Evolutionary conservation across 2,113 vertebrate genomes (phyloP).

Genomic region (Silurus glanis): DNA sequence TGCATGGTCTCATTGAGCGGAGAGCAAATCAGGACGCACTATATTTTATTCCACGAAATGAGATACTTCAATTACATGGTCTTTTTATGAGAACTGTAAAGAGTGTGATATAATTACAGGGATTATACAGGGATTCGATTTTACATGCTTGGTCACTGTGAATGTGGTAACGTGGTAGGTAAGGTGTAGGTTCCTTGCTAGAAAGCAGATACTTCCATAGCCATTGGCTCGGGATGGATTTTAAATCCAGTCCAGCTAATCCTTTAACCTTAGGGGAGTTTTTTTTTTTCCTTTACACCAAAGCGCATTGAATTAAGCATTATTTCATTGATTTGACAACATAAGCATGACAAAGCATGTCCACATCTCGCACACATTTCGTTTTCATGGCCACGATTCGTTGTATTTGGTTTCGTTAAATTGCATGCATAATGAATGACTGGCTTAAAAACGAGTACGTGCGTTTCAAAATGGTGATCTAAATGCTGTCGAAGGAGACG

Average conservation of each 20-base stretch:
- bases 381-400: not conserved
- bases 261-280: not conserved
- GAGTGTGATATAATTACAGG: slow-evolving; percentile 6
- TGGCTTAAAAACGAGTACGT: not conserved
- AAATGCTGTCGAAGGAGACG: not conserved
- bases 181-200: not conserved
- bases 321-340: not conserved
- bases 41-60: not conserved
- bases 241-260: not conserved
- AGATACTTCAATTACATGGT: slow-evolving; percentile 16
- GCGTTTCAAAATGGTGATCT: not conserved
- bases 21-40: not conserved
- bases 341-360: not conserved
- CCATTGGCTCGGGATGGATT: not conserved
- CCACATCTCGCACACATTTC: not conserved
- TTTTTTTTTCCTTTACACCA: too few species aligned
- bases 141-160: not conserved
- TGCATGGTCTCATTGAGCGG: not conserved
- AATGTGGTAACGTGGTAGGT: not conserved
- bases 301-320: not conserved
- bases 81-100: slow-evolving; percentile 27
- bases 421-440: not conserved
- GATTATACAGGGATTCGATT: slow-evolving; percentile 7
- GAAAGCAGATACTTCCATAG: not conserved
- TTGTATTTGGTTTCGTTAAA: not conserved